These are phyloP conservation scores for Griposia aprilina DNA, from an alignment of 2,888 invertebrate species.

Conservation along the genomic window DNA sequence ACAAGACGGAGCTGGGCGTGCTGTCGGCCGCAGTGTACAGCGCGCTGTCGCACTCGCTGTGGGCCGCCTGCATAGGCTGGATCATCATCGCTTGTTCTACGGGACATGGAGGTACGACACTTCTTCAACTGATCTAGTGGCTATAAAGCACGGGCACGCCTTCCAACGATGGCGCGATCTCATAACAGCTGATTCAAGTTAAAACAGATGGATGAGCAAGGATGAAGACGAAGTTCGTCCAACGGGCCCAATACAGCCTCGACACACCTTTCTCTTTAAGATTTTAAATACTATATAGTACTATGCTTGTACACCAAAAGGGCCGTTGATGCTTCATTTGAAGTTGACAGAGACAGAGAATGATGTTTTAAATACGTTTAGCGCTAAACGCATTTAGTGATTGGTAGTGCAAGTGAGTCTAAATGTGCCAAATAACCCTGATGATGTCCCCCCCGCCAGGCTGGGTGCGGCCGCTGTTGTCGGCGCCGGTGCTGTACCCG, in stretches of 20 bases:
- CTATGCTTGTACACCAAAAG: neutral
- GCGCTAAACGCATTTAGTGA: too few species aligned
- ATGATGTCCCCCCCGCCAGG: too few species aligned
- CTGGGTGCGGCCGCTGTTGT: slow-evolving; percentile 93
- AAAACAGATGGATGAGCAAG: neutral
- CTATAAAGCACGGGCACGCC: too few species aligned
- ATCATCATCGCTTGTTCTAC: slow-evolving; percentile 96
- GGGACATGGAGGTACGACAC: slow-evolving; percentile 93
- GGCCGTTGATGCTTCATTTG: neutral
- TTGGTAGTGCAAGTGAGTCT: too few species aligned
- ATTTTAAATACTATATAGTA: neutral
- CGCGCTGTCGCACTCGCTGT: slow-evolving; percentile 95
- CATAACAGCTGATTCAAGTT: too few species aligned
- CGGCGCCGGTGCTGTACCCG: slow-evolving; percentile 95
- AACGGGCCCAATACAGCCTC: neutral
- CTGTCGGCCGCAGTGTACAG: slow-evolving; percentile 94
- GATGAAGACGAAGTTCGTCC: neutral
- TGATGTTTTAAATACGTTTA: too few species aligned
- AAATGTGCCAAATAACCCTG: neutral
- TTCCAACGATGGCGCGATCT: too few species aligned
- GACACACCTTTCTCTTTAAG: neutral
- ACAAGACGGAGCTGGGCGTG: slow-evolving; percentile 93
- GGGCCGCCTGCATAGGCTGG: slow-evolving; percentile 96
- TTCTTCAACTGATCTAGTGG: neutral
- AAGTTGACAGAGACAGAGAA: too few species aligned